Percentiles rank a stretch among this genome's conserved stretches.
These are phyloP conservation scores for Cyclophora punctaria DNA, from an alignment of 2,888 invertebrate genomes.

Conservation along the genomic window DNA sequence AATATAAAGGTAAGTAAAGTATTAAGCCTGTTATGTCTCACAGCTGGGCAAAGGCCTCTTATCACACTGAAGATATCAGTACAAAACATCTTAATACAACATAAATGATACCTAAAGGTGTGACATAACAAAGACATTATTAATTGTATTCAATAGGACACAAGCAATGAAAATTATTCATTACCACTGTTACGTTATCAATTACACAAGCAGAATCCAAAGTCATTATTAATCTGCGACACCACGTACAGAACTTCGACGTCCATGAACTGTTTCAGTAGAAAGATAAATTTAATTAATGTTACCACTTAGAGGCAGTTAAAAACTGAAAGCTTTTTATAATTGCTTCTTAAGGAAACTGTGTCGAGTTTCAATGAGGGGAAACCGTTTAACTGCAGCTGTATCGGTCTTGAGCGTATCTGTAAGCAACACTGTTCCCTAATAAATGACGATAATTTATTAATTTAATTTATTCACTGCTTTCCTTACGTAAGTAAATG, in stretches of 20 bases:
- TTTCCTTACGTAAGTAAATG: no score
- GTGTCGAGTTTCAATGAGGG: conserved; percentile 10
- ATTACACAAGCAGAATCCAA: conserved; percentile 21
- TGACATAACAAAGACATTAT: neutral
- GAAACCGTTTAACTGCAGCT: conserved; percentile 5
- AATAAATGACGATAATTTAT: no score
- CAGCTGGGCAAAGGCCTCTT: no score
- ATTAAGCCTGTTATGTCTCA: no score
- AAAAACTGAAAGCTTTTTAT: conserved; percentile 19
- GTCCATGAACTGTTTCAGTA: conserved; percentile 28
- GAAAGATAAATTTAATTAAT: conserved; percentile 46
- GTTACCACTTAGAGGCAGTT: conserved; percentile 24
- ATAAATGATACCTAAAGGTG: neutral
- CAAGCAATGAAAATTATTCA: conserved; percentile 2
- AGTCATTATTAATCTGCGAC: conserved; percentile 23
- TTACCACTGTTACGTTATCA: conserved; percentile 15
- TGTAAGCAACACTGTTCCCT: no score
- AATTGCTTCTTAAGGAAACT: conserved; percentile 14
- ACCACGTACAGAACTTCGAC: conserved; percentile 24
- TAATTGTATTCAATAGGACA: no score
- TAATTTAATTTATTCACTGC: no score
- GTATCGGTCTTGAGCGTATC: neutral
- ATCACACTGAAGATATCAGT: no score
- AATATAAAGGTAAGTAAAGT: no score
- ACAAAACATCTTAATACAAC: no score